Conservation (phyloP, 2,888 invertebrate species). For the Trilocha varians region DNA sequence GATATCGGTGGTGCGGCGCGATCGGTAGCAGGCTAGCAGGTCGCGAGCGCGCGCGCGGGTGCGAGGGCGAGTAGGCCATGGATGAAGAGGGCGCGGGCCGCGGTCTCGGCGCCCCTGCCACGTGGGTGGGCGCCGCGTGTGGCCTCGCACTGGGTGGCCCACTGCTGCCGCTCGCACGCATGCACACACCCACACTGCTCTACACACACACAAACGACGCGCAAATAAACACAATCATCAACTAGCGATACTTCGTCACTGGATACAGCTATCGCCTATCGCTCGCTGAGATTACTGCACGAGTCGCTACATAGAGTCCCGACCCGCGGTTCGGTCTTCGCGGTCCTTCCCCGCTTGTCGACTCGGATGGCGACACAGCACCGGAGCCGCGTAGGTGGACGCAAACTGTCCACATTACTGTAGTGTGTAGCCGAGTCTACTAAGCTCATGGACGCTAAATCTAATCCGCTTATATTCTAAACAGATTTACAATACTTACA, state of each 20-base stretch:
- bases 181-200: conserved; percentile 47
- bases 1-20: conserved; percentile 17
- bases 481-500: conserved; percentile 23
- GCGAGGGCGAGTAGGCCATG: conserved; percentile 17
- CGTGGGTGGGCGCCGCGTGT: conserved; percentile 71
- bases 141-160: conserved; percentile 70
- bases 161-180: conserved; percentile 54
- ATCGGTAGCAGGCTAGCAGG: conserved; percentile 17
- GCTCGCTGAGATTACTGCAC: conserved; percentile 53
- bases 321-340: conserved; percentile 7
- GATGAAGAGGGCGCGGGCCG: conserved; percentile 40
- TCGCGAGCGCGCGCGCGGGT: conserved; percentile 13
- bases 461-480: conserved; percentile 38
- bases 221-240: conserved; percentile 72
- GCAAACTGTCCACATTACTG: conserved; percentile 33
- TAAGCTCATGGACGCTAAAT: conserved; percentile 33
- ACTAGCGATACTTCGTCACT: conserved; percentile 71
- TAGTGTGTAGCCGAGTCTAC: conserved; percentile 10
- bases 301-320: conserved; percentile 52
- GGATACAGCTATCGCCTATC: conserved; percentile 69
- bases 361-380: conserved; percentile 1
- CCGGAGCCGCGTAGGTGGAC: conserved; percentile 17
- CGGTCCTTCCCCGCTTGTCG: conserved; percentile 12
- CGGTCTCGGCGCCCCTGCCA: conserved; percentile 54
- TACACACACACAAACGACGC: conserved; percentile 51